Conservation (phyloP, 2,797 vertebrate genomes). For the Pyrocephalus nanus region DNA sequence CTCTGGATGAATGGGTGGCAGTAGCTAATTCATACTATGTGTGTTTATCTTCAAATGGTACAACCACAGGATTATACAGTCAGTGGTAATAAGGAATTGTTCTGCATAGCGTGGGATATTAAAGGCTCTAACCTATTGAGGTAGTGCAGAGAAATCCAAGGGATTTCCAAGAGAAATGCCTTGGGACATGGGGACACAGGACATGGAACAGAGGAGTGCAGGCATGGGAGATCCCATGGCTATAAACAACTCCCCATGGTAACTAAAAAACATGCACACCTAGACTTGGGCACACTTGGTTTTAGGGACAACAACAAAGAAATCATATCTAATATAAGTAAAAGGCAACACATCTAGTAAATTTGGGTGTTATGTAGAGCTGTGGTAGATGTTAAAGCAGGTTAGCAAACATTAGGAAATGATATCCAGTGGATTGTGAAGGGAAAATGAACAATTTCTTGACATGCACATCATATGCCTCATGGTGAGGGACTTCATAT, state of each 20-base stretch:
- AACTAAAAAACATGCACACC: neutral
- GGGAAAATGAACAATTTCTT: neutral
- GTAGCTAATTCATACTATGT: neutral
- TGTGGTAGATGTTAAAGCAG: neutral
- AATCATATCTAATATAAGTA: neutral
- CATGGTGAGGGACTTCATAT: rapidly evolving
- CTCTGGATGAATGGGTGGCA: neutral
- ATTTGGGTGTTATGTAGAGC: neutral
- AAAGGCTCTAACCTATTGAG: neutral
- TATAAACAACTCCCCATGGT: neutral
- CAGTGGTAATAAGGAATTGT: neutral
- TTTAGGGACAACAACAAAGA: neutral
- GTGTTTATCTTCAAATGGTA: neutral
- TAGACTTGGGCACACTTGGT: neutral
- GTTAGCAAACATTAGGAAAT: rapidly evolving
- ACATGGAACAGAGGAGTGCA: rapidly evolving
- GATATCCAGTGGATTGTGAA: neutral
- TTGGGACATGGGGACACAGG: too few relatives aligned
- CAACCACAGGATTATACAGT: neutral
- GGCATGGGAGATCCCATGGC: neutral
- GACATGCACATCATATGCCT: neutral
- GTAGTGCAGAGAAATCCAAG: neutral
- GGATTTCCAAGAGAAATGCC: neutral
- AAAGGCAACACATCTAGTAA: neutral
- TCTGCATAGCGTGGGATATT: neutral